Evolutionary conservation across 2,888 invertebrate genomes (phyloP).

Genomic region (Trileptium ribeirensis): DNA sequence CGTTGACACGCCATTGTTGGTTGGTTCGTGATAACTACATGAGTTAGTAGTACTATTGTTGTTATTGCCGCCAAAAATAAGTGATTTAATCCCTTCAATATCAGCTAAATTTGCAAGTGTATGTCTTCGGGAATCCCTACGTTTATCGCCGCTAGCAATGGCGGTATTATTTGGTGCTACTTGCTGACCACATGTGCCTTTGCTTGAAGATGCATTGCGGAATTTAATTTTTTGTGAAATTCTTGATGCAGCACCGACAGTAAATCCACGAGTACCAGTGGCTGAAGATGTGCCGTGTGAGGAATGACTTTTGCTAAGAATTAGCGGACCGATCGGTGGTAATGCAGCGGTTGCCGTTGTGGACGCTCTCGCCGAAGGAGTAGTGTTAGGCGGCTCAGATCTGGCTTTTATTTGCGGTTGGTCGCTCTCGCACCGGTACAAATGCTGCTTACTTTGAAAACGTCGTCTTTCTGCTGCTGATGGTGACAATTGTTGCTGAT

Average conservation of each 20-base stretch:
- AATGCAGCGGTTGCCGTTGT: too few relatives aligned
- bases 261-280: background rate
- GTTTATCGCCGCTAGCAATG: slow-evolving; percentile 3
- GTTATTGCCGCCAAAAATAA: background rate
- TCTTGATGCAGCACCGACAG: slow-evolving; percentile 15
- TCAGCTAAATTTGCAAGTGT: slow-evolving; percentile 37
- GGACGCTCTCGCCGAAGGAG: too few relatives aligned
- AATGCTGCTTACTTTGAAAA: too few relatives aligned
- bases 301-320: too few relatives aligned
- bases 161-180: background rate
- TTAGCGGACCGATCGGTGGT: too few relatives aligned
- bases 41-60: background rate
- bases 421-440: too few relatives aligned
- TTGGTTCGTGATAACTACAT: background rate
- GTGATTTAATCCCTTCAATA: slow-evolving; percentile 34
- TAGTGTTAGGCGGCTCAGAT: too few relatives aligned
- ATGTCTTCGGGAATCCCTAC: slow-evolving; percentile 40
- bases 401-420: too few relatives aligned
- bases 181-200: slow-evolving; percentile 17
- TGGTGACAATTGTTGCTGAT: too few relatives aligned
- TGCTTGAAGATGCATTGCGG: slow-evolving; percentile 24
- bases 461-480: too few relatives aligned
- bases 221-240: slow-evolving; percentile 42
- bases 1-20: background rate
- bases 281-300: too few relatives aligned